A percentile compares a stretch with the other conserved stretches of the same genome.
These are phyloP conservation scores for Gopherus flavomarginatus DNA, from an alignment of 2,113 vertebrate species.

Conservation along the genomic window DNA sequence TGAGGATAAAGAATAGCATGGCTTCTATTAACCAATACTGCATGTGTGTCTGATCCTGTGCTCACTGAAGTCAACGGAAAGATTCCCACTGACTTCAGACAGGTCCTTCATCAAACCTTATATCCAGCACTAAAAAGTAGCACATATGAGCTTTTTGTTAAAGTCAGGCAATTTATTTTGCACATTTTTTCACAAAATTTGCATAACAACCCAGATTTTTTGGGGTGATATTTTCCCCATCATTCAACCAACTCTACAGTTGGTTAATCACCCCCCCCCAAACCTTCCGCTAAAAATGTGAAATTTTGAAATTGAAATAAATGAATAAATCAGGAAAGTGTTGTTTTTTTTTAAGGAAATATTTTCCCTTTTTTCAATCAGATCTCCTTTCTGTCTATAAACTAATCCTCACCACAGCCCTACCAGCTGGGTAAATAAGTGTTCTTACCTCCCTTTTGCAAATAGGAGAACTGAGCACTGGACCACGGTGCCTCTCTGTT, in stretches of 20 bases:
- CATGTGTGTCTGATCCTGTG: background rate
- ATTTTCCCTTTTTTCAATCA: background rate
- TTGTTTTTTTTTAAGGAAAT: background rate
- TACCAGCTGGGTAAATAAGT: background rate
- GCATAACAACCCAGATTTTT: background rate
- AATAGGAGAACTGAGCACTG: background rate
- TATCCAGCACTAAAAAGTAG: background rate
- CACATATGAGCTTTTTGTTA: background rate
- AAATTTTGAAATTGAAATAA: background rate
- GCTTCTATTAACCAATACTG: background rate
- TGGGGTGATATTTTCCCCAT: background rate
- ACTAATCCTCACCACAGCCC: background rate
- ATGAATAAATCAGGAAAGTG: background rate
- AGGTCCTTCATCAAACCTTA: background rate
- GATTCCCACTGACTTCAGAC: background rate
- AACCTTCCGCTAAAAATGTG: background rate
- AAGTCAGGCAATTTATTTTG: background rate
- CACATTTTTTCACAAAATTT: background rate
- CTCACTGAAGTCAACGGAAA: background rate
- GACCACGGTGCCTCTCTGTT: background rate
- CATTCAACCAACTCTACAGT: background rate
- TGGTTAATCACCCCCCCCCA: background rate
- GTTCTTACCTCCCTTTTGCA: background rate
- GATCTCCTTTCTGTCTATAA: background rate
- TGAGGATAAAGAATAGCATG: background rate